Evolutionary conservation across 1,140 invertebrate genomes (phyloP), one percentile per base, ranked within the genome.

Genomic region (Venturia canescens): DNA sequence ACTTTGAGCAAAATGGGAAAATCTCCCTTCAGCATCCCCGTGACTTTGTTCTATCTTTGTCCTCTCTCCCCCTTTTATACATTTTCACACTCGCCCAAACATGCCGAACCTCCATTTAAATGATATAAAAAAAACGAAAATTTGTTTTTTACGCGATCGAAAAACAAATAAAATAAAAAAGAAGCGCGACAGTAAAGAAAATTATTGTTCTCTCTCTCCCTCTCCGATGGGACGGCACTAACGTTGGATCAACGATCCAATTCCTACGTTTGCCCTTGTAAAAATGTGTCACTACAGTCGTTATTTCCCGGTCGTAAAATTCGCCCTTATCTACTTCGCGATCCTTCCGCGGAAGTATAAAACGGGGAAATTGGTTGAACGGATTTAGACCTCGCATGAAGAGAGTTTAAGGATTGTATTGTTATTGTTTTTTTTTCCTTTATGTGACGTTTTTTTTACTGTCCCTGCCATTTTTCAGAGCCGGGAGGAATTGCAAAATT

Each of bases 241-340:
- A 44, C 38, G 13, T 44, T 44, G 38, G 38, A 44, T 34, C 34
- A 34, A 34, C 34, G 34, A 34, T 44, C 38, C 38, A 44, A 44
- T 44, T 44, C 38, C 38, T 11, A 44, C 7, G 38, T 6, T 9
- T 44, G 38, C 13, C 38, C 38, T 44, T 44, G 38, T 27, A 27
- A 67, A 27, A 67, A 27, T 26, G 63, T 23, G 63, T 67, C 27
- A 27, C 15, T 23, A 26, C 23, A 27, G 26, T 67, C 76, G 50
- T 66, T 70, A 85, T 85, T 85, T 86, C 81, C 72, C 18, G 75
- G 77, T 63, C 84, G 85, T 86, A 79, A 84, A 82, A 85, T 85
- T 84, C 81, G 78, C 72, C 15, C 26, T 23, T 3, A 27, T 27
- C 21, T 27, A 26, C 63, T 16, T 27, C 63, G 63, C 23, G 26